Conservation (phyloP, 2,113 vertebrate genomes). For the Burhinus oedicnemus region DNA sequence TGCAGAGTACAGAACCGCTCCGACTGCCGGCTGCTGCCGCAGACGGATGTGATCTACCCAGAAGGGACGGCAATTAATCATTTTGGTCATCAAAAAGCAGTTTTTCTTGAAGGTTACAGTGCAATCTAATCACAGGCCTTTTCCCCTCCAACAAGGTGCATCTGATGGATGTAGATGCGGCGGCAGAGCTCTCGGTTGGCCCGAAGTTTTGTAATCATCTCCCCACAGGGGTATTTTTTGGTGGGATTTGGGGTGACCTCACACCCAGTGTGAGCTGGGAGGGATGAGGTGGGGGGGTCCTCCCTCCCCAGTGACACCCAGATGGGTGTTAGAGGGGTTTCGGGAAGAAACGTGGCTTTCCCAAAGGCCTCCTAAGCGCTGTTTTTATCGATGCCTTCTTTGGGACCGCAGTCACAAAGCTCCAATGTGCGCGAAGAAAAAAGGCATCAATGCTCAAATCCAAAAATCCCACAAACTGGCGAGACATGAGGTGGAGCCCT, state of each 20-base stretch:
- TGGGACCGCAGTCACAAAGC: not conserved
- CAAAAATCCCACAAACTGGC: not conserved
- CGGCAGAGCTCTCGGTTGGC: not conserved
- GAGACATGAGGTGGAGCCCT: not conserved
- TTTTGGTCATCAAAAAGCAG: not conserved
- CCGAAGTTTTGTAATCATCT: not conserved
- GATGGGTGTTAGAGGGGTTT: not conserved
- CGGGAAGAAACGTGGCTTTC: fast-evolving
- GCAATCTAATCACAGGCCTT: not conserved
- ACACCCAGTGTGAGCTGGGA: not conserved
- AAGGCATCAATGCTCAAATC: not conserved
- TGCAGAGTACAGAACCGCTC: fast-evolving
- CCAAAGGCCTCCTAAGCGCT: not conserved
- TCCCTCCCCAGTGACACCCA: not conserved
- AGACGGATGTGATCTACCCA: not conserved
- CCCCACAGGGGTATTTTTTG: not conserved
- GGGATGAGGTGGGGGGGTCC: not conserved
- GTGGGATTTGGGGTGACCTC: not conserved
- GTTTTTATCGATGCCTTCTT: not conserved
- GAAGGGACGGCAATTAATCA: conserved; percentile 3
- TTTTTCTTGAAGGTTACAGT: not conserved
- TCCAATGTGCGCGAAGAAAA: not conserved
- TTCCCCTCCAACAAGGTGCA: not conserved
- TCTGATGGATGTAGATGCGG: not conserved
- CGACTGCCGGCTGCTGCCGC: not conserved